Conservation (phyloP, 2,888 invertebrate genomes). For the Synergus itoensis region DNA sequence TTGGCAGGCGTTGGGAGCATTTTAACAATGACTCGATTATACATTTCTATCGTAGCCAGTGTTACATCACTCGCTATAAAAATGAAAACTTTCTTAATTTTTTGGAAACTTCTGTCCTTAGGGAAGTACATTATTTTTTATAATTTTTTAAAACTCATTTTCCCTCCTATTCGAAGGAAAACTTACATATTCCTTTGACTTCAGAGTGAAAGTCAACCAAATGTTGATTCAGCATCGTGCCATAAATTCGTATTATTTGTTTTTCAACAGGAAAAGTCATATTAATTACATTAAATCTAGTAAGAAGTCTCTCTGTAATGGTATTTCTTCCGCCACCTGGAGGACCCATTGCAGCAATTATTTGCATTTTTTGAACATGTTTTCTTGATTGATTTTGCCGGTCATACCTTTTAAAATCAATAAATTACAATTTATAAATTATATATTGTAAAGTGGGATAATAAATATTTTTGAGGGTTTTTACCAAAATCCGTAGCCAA, state of each 20-base stretch:
- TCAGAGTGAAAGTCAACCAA: slow-evolving; percentile 88
- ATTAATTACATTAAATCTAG: slow-evolving; percentile 87
- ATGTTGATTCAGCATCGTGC: slow-evolving; percentile 91
- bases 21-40: slow-evolving; percentile 85
- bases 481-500: slow-evolving; percentile 92
- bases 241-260: slow-evolving; percentile 89
- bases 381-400: slow-evolving; percentile 88
- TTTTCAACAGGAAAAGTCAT: slow-evolving; percentile 91
- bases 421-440: slow-evolving; percentile 76
- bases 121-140: background rate
- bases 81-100: background rate
- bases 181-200: slow-evolving; percentile 84
- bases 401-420: slow-evolving; percentile 87
- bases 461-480: background rate
- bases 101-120: background rate
- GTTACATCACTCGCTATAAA: slow-evolving; percentile 83
- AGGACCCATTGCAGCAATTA: slow-evolving; percentile 91
- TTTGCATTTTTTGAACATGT: slow-evolving; percentile 88
- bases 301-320: slow-evolving; percentile 88
- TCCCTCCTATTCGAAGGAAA: background rate
- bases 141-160: background rate
- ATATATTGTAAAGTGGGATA: background rate
- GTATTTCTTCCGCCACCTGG: slow-evolving; percentile 92
- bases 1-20: slow-evolving; percentile 93
- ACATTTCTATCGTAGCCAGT: slow-evolving; percentile 87